Evolutionary conservation across 2,888 invertebrate species (phyloP).

Genomic region (Ametastegia equiseti): DNA sequence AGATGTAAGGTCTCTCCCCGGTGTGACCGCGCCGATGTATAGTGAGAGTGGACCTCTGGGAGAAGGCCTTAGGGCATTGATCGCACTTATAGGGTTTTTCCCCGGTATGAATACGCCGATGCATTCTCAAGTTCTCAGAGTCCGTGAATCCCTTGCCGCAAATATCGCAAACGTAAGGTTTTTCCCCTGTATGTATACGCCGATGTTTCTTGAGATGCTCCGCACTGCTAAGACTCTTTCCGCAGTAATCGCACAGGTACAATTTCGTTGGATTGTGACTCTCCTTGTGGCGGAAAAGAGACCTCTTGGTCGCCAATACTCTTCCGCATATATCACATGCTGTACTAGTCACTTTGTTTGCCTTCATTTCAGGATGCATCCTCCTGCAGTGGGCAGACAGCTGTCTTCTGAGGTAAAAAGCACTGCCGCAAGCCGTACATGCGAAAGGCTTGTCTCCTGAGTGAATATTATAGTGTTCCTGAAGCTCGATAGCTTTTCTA

Average conservation of each 20-base stretch:
- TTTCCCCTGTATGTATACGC: slow-evolving; percentile 78
- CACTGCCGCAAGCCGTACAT: slow-evolving; percentile 67
- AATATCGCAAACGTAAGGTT: slow-evolving; percentile 76
- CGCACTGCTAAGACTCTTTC: slow-evolving; percentile 76
- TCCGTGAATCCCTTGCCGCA: slow-evolving; percentile 77
- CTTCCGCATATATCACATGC: slow-evolving; percentile 73
- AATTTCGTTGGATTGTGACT: slow-evolving; percentile 73
- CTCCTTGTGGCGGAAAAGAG: slow-evolving; percentile 71
- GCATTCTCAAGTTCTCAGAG: slow-evolving; percentile 75
- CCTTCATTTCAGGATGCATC: slow-evolving; percentile 71
- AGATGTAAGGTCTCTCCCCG: slow-evolving; percentile 76
- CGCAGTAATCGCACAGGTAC: slow-evolving; percentile 77
- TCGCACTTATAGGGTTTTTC: slow-evolving; percentile 77
- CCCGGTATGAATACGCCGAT: slow-evolving; percentile 76
- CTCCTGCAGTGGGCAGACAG: slow-evolving; percentile 71
- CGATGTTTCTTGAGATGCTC: slow-evolving; percentile 76
- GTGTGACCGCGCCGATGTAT: slow-evolving; percentile 77
- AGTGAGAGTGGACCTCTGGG: slow-evolving; percentile 77
- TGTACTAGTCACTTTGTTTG: slow-evolving; percentile 71
- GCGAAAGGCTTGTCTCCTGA: slow-evolving; percentile 72
- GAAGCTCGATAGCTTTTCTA: slow-evolving; percentile 70
- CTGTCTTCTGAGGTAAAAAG: slow-evolving; percentile 69
- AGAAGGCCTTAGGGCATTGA: slow-evolving; percentile 77
- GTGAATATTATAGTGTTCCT: slow-evolving; percentile 73
- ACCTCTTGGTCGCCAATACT: slow-evolving; percentile 70